Evolutionary conservation across 2,113 vertebrate species (phyloP).

Genomic region (Trichomycterus rosablanca): DNA sequence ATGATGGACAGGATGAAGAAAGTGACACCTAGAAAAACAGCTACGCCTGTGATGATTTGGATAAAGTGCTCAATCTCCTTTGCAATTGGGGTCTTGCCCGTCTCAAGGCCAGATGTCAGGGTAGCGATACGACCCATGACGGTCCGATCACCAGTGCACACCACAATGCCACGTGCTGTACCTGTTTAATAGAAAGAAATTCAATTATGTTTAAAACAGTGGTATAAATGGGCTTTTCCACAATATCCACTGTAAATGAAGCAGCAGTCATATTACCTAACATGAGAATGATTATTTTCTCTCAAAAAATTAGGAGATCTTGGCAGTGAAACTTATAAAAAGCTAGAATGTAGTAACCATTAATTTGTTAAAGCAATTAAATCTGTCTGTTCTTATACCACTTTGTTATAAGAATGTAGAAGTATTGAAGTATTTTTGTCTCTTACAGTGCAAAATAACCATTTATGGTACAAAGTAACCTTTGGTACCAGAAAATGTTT

Average conservation of each 20-base stretch:
- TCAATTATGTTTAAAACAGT: neutral
- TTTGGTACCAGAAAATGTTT: no score
- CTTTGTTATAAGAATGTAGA: no score
- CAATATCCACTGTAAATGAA: no score
- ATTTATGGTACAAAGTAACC: no score
- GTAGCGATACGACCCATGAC: slow-evolving; percentile 91
- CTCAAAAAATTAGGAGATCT: neutral
- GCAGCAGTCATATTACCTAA: neutral
- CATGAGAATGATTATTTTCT: neutral
- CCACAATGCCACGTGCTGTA: slow-evolving; percentile 82
- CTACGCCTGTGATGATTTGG: slow-evolving; percentile 87
- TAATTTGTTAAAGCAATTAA: no score
- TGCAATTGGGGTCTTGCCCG: slow-evolving; percentile 86
- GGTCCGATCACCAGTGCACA: slow-evolving; percentile 82
- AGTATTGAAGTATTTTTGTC: no score
- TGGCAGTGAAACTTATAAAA: no score
- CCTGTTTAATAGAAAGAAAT: slow-evolving; percentile 54
- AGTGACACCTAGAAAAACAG: slow-evolving; percentile 79
- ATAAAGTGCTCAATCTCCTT: slow-evolving; percentile 91
- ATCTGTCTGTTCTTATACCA: no score
- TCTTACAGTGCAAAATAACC: no score
- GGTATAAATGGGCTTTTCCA: no score
- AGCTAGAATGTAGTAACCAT: no score
- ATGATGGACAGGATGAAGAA: slow-evolving; percentile 82
- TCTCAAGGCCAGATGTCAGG: slow-evolving; percentile 83